phyloP scores from a whole-genome alignment of 2,113 vertebrate genomes.

The Pseudorasbora parva region DNA sequence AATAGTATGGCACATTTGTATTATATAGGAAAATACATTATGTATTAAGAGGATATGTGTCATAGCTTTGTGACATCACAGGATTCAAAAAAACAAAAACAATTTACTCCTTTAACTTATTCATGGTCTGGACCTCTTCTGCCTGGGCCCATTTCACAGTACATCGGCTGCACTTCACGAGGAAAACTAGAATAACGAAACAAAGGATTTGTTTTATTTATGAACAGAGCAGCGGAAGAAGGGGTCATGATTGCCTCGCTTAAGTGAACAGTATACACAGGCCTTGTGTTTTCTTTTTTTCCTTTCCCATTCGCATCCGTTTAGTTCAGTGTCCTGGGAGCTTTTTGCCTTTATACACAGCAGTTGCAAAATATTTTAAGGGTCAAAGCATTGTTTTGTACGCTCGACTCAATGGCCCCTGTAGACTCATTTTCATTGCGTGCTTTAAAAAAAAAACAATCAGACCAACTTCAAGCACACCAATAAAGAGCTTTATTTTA shows the following conservation, averaged over 20 bases:
- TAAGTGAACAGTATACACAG: slow-evolving; percentile 30
- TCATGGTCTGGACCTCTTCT: slow-evolving; percentile 66
- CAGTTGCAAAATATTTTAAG: background rate
- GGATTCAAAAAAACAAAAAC: slow-evolving; percentile 10
- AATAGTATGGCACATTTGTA: background rate
- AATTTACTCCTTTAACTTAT: slow-evolving; percentile 64
- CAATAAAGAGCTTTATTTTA: slow-evolving; percentile 1
- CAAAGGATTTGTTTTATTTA: slow-evolving; percentile 75
- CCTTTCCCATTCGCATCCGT: background rate
- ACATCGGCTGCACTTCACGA: slow-evolving; percentile 62
- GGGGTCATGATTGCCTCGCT: slow-evolving; percentile 42
- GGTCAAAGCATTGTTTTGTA: slow-evolving; percentile 15
- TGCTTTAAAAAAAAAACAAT: slow-evolving; percentile 25
- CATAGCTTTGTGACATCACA: background rate
- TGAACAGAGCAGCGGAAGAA: slow-evolving; percentile 57
- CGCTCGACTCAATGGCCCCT: background rate
- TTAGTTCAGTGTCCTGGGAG: slow-evolving; percentile 29
- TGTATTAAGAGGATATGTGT: background rate
- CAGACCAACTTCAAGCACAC: background rate
- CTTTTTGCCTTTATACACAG: slow-evolving; percentile 33
- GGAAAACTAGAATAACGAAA: slow-evolving; percentile 57
- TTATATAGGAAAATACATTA: background rate
- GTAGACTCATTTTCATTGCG: background rate
- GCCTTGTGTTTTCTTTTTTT: background rate
- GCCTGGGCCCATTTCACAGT: slow-evolving; percentile 68